Percentiles rank a stretch among this genome's conserved stretches.
Evolutionary conservation across 2,888 invertebrate species (phyloP).

Genomic region (Mycalesis mineus): DNA sequence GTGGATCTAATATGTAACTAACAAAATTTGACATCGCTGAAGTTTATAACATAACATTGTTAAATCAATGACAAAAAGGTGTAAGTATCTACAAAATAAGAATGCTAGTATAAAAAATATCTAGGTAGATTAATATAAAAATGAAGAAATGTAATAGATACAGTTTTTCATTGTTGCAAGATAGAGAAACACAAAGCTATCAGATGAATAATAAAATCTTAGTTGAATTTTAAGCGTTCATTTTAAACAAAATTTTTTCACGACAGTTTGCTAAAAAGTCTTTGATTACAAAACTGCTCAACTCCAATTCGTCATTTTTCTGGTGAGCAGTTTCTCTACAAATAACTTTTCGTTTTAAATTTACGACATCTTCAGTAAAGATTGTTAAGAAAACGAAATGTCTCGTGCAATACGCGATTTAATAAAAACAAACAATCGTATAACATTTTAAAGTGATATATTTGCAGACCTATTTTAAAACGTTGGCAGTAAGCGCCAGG

Average conservation of each 20-base stretch:
- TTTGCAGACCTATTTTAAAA: slow-evolving; percentile 17
- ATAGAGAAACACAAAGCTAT: too few species aligned
- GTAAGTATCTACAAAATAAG: too few species aligned
- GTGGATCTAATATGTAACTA: too few species aligned
- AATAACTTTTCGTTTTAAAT: background rate
- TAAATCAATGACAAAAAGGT: too few species aligned
- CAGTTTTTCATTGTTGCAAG: too few species aligned
- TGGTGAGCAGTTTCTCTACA: background rate
- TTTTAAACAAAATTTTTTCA: background rate
- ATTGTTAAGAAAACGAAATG: slow-evolving; percentile 1
- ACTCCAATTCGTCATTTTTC: background rate
- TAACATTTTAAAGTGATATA: slow-evolving; percentile 5
- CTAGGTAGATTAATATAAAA: too few species aligned
- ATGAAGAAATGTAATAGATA: too few species aligned
- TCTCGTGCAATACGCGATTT: background rate
- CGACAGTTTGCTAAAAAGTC: background rate
- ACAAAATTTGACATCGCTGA: too few species aligned
- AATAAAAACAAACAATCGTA: background rate
- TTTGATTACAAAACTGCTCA: background rate
- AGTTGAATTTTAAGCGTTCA: too few species aligned
- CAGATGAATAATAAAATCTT: too few species aligned
- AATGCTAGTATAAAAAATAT: too few species aligned
- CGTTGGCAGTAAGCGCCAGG: slow-evolving; percentile 11
- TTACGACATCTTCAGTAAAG: background rate
- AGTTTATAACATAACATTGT: too few species aligned